Conservation (phyloP, 1,140 invertebrate genomes). For the Sipha flava region DNA sequence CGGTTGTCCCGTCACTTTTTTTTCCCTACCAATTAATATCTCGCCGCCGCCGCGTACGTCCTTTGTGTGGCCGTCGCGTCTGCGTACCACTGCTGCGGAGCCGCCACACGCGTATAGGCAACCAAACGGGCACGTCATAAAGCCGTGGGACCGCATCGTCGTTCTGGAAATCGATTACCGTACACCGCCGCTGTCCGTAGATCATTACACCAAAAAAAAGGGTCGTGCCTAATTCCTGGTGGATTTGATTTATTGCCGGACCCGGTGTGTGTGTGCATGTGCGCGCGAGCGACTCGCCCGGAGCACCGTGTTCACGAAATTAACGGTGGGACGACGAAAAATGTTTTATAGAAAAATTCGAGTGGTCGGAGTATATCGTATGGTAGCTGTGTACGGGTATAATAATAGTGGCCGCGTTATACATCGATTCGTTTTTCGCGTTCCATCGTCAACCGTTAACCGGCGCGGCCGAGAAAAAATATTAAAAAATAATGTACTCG, state of each 20-base stretch:
- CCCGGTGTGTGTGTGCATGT: neutral
- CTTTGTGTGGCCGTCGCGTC: neutral
- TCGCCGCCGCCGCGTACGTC: too few species aligned
- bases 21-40: neutral
- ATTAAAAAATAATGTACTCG: too few species aligned
- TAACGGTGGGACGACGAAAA: neutral
- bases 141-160: neutral
- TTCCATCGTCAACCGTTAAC: too few species aligned
- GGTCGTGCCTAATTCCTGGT: constrained; percentile 11
- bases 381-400: too few species aligned
- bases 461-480: too few species aligned
- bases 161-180: constrained; percentile 12
- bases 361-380: too few species aligned
- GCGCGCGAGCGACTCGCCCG: neutral
- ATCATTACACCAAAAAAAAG: constrained; percentile 15
- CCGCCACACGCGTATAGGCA: neutral
- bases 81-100: neutral
- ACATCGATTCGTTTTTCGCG: too few species aligned
- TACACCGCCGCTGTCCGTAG: neutral
- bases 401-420: too few species aligned
- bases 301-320: neutral
- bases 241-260: constrained; percentile 10
- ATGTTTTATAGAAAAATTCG: neutral
- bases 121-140: neutral
- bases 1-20: neutral